phyloP scores from a whole-genome alignment of 2,797 vertebrate species.

The Sebastes cheni region DNA sequence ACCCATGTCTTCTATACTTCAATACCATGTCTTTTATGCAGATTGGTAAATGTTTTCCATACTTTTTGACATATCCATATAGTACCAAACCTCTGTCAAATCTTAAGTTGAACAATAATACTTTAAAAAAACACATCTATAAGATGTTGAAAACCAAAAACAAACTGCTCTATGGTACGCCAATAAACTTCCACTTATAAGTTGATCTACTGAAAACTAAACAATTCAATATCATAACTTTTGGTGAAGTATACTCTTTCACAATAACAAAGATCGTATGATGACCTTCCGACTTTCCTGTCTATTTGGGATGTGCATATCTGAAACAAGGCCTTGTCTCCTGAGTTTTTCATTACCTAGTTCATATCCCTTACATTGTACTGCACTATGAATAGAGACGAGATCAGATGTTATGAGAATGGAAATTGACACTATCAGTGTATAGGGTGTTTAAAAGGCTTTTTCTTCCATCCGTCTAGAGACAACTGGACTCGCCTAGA shows the following conservation, averaged over 20 bases:
- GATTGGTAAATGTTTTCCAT: too few relatives aligned
- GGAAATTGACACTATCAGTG: not conserved
- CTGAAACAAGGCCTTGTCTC: conserved; percentile 4
- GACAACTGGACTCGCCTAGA: not conserved
- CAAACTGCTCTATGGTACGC: too few relatives aligned
- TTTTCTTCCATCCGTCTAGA: not conserved
- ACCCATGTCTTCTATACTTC: too few relatives aligned
- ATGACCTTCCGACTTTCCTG: not conserved
- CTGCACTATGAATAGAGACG: conserved; percentile 39
- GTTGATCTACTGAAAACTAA: not conserved
- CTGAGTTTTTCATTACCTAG: conserved; percentile 2
- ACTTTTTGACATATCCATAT: too few relatives aligned
- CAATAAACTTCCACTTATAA: fast-evolving
- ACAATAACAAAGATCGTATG: not conserved
- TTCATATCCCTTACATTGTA: conserved; percentile 21
- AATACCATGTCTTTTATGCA: too few relatives aligned
- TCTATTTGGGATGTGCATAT: conserved; percentile 1
- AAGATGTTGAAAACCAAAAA: too few relatives aligned
- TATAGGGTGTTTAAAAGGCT: not conserved
- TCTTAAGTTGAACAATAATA: too few relatives aligned
- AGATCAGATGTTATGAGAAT: not conserved
- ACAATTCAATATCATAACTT: not conserved
- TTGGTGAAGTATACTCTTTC: not conserved
- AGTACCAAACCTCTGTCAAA: too few relatives aligned
- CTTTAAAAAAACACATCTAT: too few relatives aligned